Evolutionary conservation across 1,140 invertebrate species (phyloP).

Genomic region (Asbolus verrucosus): DNA sequence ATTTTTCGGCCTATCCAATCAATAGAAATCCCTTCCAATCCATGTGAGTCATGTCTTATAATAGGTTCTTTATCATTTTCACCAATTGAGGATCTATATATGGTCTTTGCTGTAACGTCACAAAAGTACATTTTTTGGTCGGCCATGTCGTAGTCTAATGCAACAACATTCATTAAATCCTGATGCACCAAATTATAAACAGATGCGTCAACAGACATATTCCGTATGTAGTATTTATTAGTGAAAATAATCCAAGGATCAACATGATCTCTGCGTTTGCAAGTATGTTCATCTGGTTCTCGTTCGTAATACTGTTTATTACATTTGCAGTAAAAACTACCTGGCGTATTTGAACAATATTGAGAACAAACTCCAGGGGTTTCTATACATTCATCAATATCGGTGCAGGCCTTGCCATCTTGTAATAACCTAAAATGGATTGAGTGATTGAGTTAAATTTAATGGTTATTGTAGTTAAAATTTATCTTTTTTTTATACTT

Average conservation of each 20-base stretch:
- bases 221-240: slow-evolving; percentile 98
- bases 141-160: slow-evolving; percentile 91
- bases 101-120: slow-evolving; percentile 94
- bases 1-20: slow-evolving; percentile 98
- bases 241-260: slow-evolving; percentile 96
- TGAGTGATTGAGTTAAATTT: slow-evolving; percentile 18
- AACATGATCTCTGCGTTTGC: slow-evolving; percentile 87
- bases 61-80: slow-evolving; percentile 80
- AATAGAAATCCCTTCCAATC: slow-evolving; percentile 94
- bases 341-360: slow-evolving; percentile 94
- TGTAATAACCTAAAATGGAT: slow-evolving; percentile 71
- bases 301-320: slow-evolving; percentile 93
- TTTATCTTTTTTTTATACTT: too few species aligned
- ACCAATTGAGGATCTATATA: slow-evolving; percentile 79
- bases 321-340: slow-evolving; percentile 96
- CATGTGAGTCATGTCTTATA: slow-evolving; percentile 92
- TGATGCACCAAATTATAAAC: slow-evolving; percentile 91
- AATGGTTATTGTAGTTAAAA: slow-evolving; percentile 10
- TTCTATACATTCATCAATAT: slow-evolving; percentile 95
- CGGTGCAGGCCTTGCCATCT: slow-evolving; percentile 89
- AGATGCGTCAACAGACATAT: slow-evolving; percentile 91
- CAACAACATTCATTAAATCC: slow-evolving; percentile 96
- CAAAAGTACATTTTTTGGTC: slow-evolving; percentile 92
- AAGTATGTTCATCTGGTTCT: slow-evolving; percentile 86
- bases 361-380: slow-evolving; percentile 93